phyloP scores from a whole-genome alignment of 2,888 invertebrate species.

The Allacma fusca region DNA sequence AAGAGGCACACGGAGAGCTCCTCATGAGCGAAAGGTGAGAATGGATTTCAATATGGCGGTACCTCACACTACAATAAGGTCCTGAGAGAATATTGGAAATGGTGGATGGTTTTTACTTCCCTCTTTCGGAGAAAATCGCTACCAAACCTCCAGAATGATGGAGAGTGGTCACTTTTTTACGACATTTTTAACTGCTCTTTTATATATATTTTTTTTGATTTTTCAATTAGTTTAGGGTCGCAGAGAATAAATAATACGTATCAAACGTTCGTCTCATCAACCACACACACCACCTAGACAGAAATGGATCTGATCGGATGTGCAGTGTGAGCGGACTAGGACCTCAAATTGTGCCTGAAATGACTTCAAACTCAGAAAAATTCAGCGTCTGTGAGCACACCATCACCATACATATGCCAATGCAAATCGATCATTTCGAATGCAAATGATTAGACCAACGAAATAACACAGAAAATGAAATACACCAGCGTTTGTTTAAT shows the following conservation, averaged over 20 bases:
- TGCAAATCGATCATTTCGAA: no score
- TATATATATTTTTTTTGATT: slow-evolving; percentile 57
- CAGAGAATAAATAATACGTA: slow-evolving; percentile 58
- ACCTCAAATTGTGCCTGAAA: no score
- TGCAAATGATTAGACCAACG: no score
- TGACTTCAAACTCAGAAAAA: no score
- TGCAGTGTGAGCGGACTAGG: neutral
- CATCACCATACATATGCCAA: no score
- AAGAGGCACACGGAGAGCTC: no score
- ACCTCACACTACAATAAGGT: neutral
- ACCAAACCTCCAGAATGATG: slow-evolving; percentile 51
- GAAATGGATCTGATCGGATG: slow-evolving; percentile 52
- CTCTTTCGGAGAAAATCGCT: slow-evolving; percentile 45
- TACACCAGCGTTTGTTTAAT: no score
- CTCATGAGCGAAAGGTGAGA: neutral
- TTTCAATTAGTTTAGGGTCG: slow-evolving; percentile 54
- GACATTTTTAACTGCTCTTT: slow-evolving; percentile 49
- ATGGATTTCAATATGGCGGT: slow-evolving; percentile 2
- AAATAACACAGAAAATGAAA: no score
- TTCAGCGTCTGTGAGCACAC: no score
- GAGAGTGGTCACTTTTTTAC: slow-evolving; percentile 49
- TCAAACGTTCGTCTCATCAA: slow-evolving; percentile 57
- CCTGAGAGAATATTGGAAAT: neutral
- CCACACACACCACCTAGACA: slow-evolving; percentile 54
- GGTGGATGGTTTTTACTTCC: neutral